A percentile compares a stretch with the other conserved stretches of the same genome.
These are phyloP conservation scores for Lutjanus argentimaculatus DNA, from an alignment of 2,797 vertebrate species.

Conservation along the genomic window DNA sequence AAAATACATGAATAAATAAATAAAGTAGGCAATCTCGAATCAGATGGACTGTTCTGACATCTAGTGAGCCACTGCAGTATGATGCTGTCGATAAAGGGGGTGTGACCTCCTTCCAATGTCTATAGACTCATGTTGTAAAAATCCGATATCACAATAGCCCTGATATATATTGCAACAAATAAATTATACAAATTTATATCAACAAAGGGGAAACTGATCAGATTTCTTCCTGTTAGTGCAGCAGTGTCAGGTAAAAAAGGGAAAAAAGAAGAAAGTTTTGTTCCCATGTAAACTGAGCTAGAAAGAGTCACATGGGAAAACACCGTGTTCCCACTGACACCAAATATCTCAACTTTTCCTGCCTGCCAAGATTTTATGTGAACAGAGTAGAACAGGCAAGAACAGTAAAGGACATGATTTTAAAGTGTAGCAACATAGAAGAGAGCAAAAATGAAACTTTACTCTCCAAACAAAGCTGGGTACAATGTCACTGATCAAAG, in stretches of 20 bases:
- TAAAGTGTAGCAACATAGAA: not conserved
- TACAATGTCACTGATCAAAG: constrained; percentile 55
- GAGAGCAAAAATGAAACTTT: constrained; percentile 7
- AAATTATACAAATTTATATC: not conserved
- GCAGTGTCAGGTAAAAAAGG: too few relatives aligned
- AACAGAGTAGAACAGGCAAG: not conserved
- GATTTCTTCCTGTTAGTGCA: not conserved
- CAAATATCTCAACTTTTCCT: not conserved
- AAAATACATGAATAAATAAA: too few relatives aligned
- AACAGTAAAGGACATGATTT: not conserved
- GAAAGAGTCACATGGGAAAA: constrained; percentile 2
- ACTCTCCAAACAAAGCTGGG: constrained; percentile 27
- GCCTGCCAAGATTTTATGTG: not conserved
- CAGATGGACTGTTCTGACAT: too few relatives aligned
- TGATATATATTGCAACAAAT: not conserved
- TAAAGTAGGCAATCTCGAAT: too few relatives aligned
- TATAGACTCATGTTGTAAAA: too few relatives aligned
- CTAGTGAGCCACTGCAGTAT: too few relatives aligned
- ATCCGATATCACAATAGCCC: too few relatives aligned
- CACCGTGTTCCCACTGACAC: not conserved
- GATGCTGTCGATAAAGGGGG: too few relatives aligned
- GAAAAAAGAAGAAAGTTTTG: constrained; percentile 1
- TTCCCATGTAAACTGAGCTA: constrained; percentile 39
- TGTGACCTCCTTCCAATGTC: too few relatives aligned
- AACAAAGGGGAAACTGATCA: constrained; percentile 12